These are phyloP conservation scores for Pluvianellus socialis DNA, from an alignment of 2,113 vertebrate genomes.

Conservation along the genomic window DNA sequence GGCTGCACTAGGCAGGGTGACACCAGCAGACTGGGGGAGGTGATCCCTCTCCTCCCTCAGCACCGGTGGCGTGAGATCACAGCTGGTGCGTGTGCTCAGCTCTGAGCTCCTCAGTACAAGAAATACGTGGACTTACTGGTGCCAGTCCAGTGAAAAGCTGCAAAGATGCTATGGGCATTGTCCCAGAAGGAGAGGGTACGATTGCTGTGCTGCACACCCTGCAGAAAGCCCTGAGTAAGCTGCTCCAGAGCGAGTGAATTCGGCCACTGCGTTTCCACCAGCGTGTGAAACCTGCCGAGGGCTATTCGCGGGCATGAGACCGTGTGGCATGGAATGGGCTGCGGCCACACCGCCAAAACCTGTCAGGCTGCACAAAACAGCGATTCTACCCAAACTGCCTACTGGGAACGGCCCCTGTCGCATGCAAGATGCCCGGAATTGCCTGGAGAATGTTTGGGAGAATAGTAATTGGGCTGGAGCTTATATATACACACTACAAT, in stretches of 20 bases:
- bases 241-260: accelerated
- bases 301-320: not conserved
- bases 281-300: not conserved
- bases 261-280: accelerated
- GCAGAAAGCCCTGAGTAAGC: not conserved
- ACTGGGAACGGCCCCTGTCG: not conserved
- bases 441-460: not conserved
- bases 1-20: not conserved
- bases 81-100: accelerated
- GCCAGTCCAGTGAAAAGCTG: not conserved
- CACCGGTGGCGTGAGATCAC: not conserved
- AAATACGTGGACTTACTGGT: not conserved
- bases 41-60: not conserved
- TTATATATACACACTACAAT: not conserved
- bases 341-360: not conserved
- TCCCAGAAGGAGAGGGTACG: too few species aligned
- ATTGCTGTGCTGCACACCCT: not conserved
- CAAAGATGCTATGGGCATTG: not conserved
- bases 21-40: not conserved
- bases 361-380: not conserved
- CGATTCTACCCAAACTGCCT: not conserved
- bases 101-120: not conserved
- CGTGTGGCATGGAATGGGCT: accelerated
- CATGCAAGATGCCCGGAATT: not conserved
- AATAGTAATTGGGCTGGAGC: not conserved